Base-by-base conservation (phyloP, 2,113 vertebrate species). In the Euleptes europaea region DNA sequence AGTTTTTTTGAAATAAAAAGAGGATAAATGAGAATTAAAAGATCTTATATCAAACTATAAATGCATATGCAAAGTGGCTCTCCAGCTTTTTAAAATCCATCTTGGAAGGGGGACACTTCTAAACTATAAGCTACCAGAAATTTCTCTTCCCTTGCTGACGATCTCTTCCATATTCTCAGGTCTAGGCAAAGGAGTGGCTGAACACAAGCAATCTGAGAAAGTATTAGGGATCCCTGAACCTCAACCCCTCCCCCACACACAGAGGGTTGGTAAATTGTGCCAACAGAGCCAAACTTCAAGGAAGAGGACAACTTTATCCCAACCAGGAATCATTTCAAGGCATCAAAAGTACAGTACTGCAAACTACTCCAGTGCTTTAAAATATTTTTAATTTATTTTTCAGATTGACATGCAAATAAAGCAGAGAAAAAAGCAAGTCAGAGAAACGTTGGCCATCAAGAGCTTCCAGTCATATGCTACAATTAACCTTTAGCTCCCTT, bases 1-100 rank as follows among this genome's bases (percentile, higher is more conserved):
- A 94, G 51, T 84, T 88, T 60, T 83, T 83, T 35, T 74, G 5
- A 83, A 74, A 65, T 65, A 65, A 83, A 69, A 57, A 83, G 28
- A 80, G 3, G 8, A 14, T 0, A 9, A 72, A 42, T 47, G 38
- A n/a, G 9, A 66, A 66, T 51, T 7, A 26, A 10, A 10, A 14
- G 31, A 5, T 12, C 44, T 83, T 72, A 72, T 28, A 82, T 54
- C 26, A 35, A 51, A 13, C 19, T 49, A 7, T 35, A 69, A 80
- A 44, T 38, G 38, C 33, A 17, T 10, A 10, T 2, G 12, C 21
- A 63, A 74, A 83, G 14, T 11, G 19, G 38, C 6, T 73, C 31
- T 67, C 38, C 54, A 40, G 35, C 60, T 66, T 21, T 49, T n/a
- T 67, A 54, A 21, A 63, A 10, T 21, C 3, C 54, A 11, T 33